These are phyloP conservation scores for Echiichthys vipera DNA, from an alignment of 2,797 vertebrate genomes.

Conservation along the genomic window DNA sequence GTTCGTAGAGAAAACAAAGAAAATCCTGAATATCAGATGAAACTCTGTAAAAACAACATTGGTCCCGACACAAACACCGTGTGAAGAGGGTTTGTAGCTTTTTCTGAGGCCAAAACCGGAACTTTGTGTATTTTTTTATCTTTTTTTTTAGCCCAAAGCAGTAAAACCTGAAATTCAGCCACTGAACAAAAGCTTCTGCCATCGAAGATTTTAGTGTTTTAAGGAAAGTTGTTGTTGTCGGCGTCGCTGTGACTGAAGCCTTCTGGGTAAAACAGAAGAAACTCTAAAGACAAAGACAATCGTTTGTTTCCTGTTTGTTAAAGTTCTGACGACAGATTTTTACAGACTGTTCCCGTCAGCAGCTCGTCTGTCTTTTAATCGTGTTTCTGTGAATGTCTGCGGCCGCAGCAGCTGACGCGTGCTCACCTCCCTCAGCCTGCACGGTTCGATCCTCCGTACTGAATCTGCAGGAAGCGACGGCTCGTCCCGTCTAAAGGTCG, in stretches of 20 bases:
- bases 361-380: slow-evolving; percentile 47
- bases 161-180: background rate
- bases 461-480: slow-evolving; percentile 19
- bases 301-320: background rate
- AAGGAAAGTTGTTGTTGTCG: background rate
- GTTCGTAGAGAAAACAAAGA: background rate
- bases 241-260: background rate
- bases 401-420: slow-evolving; percentile 13
- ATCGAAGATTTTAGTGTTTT: slow-evolving; percentile 26
- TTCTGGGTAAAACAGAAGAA: background rate
- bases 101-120: background rate
- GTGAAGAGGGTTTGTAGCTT: slow-evolving; percentile 1
- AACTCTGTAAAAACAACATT: background rate
- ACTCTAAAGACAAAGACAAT: background rate
- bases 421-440: slow-evolving; percentile 39
- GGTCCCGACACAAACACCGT: background rate
- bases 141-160: background rate
- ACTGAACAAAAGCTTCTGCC: slow-evolving; percentile 18
- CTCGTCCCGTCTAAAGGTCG: slow-evolving; percentile 1
- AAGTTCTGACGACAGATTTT: background rate
- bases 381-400: slow-evolving; percentile 68
- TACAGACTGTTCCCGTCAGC: background rate
- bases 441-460: slow-evolving; percentile 50
- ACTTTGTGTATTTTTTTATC: background rate
- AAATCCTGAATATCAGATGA: background rate